Percentiles rank a stretch among this genome's conserved stretches.
phyloP scores from a whole-genome alignment of 2,113 vertebrate genomes.

The Regulus satrapa region DNA sequence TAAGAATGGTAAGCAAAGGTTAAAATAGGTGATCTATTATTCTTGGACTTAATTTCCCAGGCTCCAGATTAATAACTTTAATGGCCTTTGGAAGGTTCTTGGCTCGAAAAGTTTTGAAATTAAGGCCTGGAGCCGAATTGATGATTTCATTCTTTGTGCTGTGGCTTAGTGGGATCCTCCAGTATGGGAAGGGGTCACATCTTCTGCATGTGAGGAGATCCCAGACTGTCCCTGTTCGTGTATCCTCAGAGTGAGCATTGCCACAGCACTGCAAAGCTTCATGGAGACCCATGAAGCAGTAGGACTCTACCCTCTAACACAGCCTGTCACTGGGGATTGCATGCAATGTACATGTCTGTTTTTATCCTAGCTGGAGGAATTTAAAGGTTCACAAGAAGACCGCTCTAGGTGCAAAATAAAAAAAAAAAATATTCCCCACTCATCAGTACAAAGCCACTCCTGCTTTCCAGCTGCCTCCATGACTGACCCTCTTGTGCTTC shows the following conservation, averaged over 20 bases:
- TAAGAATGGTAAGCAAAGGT: background rate
- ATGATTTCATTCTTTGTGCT: background rate
- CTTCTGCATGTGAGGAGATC: background rate
- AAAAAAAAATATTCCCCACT: background rate
- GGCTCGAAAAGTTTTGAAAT: background rate
- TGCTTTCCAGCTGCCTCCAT: too few relatives aligned
- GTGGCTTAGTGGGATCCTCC: background rate
- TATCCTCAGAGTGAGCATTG: background rate
- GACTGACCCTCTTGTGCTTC: slow-evolving; percentile 52
- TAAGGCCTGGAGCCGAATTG: background rate
- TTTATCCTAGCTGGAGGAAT: background rate
- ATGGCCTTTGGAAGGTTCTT: background rate
- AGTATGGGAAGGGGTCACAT: background rate
- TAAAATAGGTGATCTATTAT: background rate
- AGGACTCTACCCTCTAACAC: background rate
- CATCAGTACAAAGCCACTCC: too few relatives aligned
- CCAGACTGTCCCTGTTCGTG: background rate
- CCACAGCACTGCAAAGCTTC: background rate
- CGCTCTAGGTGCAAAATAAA: background rate
- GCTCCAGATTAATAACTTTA: background rate
- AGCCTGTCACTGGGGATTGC: background rate
- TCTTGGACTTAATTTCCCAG: background rate
- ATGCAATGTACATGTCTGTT: background rate
- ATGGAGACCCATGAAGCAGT: background rate
- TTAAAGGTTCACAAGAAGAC: background rate